Conservation (phyloP, 2,113 vertebrate species). For the Otis tarda region DNA sequence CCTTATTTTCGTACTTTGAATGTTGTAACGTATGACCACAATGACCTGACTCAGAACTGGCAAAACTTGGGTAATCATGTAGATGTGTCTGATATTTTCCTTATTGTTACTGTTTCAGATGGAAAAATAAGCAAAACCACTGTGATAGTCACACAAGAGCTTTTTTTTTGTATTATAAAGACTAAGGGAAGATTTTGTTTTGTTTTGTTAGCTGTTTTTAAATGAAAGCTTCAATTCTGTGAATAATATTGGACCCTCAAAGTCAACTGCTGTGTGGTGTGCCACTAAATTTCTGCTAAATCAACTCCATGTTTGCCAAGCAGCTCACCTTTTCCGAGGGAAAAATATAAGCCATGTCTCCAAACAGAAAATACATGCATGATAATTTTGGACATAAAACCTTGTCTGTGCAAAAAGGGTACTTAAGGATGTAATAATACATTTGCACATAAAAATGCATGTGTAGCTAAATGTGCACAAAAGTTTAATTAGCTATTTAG, state of each 20-base stretch:
- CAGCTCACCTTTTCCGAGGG: background rate
- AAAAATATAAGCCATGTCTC: background rate
- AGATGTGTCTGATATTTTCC: background rate
- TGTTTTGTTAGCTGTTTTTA: background rate
- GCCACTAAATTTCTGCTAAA: background rate
- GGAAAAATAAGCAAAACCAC: background rate
- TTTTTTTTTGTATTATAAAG: background rate
- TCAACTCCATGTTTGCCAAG: background rate
- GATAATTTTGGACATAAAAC: background rate
- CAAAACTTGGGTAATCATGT: background rate
- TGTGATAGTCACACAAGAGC: accelerated
- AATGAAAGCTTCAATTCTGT: background rate
- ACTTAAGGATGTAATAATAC: background rate
- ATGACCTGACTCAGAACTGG: background rate
- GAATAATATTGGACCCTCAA: background rate
- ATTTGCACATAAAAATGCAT: background rate
- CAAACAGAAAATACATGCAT: background rate
- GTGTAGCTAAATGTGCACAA: background rate
- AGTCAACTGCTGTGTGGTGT: background rate
- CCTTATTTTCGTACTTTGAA: background rate
- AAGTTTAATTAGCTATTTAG: background rate
- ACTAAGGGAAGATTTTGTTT: background rate
- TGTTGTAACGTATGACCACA: background rate
- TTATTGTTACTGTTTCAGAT: background rate
- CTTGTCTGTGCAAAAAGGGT: background rate